Conservation (phyloP, 2,797 vertebrate species). For the Hippoglossus hippoglossus region DNA sequence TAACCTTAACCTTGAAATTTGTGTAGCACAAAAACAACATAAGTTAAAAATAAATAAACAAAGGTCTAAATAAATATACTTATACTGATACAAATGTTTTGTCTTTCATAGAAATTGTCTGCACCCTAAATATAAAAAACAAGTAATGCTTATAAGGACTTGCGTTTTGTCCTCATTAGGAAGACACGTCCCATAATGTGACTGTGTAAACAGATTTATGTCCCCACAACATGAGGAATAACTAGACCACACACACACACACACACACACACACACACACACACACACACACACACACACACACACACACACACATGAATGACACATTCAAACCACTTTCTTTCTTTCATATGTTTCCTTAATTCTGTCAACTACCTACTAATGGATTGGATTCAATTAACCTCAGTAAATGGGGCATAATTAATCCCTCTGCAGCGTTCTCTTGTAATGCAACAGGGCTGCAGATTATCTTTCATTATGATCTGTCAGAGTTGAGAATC, state of each 20-base stretch:
- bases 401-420: slow-evolving; percentile 42
- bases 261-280: too few species aligned
- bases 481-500: slow-evolving; percentile 45
- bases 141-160: too few species aligned
- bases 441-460: slow-evolving; percentile 20
- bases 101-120: too few species aligned
- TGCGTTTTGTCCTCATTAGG: too few species aligned
- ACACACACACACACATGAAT: background rate
- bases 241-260: background rate
- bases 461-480: slow-evolving; percentile 50
- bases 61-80: too few species aligned
- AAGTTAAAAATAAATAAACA: too few species aligned
- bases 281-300: too few species aligned
- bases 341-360: slow-evolving; percentile 1
- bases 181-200: too few species aligned
- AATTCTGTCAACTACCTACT: slow-evolving; percentile 26
- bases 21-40: too few species aligned
- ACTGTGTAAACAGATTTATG: background rate
- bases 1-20: too few species aligned
- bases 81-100: too few species aligned
- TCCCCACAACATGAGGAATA: background rate
- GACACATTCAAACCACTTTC: slow-evolving; percentile 5
- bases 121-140: too few species aligned
- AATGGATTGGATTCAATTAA: slow-evolving; percentile 49
- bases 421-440: slow-evolving; percentile 48